A percentile compares a stretch with the other conserved stretches of the same genome.
phyloP scores from a whole-genome alignment of 1,140 invertebrate genomes.

The Solenopsis fugax region DNA sequence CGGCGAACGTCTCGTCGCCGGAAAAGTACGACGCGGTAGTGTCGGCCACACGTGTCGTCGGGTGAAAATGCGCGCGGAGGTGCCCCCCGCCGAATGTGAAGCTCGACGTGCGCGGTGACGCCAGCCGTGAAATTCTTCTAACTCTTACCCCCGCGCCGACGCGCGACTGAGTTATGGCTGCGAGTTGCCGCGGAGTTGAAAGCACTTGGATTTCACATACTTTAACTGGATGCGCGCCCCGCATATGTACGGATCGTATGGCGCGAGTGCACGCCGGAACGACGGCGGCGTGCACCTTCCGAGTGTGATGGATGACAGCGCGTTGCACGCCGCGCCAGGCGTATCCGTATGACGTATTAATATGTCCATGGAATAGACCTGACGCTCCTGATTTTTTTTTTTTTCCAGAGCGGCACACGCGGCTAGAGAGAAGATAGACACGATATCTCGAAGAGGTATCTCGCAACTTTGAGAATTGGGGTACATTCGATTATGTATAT shows the following conservation, averaged over 20 bases:
- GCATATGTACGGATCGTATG: background rate
- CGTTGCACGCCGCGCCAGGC: constrained; percentile 36
- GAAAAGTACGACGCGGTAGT: constrained; percentile 30
- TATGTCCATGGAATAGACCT: constrained; percentile 33
- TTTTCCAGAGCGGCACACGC: background rate
- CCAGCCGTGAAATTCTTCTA: constrained; percentile 74
- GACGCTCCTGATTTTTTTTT: constrained; percentile 30
- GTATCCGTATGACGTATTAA: constrained; percentile 60
- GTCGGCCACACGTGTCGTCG: constrained; percentile 35
- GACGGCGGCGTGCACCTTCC: constrained; percentile 43
- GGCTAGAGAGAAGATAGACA: background rate
- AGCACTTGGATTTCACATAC: constrained; percentile 77
- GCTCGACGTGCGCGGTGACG: constrained; percentile 55
- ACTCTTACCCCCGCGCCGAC: constrained; percentile 54
- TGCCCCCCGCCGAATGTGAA: constrained; percentile 16
- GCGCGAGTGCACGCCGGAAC: constrained; percentile 49
- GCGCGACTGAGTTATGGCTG: constrained; percentile 71
- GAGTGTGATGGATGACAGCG: constrained; percentile 65
- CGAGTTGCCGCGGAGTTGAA: constrained; percentile 67
- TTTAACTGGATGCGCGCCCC: constrained; percentile 64
- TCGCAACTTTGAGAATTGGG: background rate
- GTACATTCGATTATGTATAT: background rate
- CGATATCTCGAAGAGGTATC: background rate
- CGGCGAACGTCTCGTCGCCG: background rate
- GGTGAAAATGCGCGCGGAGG: constrained; percentile 17